phyloP scores from a whole-genome alignment of 2,113 vertebrate species.

The Proteles cristata region DNA sequence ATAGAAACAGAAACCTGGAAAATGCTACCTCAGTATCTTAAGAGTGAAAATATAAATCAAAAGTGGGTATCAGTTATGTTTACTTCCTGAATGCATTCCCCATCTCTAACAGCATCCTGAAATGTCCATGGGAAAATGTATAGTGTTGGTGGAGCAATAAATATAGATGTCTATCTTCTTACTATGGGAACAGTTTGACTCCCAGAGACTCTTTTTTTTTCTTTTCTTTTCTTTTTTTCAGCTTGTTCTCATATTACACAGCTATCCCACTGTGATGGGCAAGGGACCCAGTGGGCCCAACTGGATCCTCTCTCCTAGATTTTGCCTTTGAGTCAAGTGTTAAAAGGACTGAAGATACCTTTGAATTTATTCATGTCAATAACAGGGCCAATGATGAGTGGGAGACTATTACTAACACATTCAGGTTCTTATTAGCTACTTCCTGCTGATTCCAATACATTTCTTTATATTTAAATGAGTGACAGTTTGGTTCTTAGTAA shows the following conservation, averaged over 20 bases:
- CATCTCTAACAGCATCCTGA: background rate
- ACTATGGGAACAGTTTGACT: background rate
- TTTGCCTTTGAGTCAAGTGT: background rate
- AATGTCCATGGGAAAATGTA: background rate
- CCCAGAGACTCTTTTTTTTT: background rate
- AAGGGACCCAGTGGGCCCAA: background rate
- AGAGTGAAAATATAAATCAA: background rate
- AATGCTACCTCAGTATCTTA: background rate
- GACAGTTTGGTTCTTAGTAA: background rate
- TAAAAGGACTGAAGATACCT: background rate
- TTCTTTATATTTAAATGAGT: background rate
- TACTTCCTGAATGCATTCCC: background rate
- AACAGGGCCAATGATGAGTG: background rate
- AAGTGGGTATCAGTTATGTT: background rate
- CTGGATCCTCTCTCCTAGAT: background rate
- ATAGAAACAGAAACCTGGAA: background rate
- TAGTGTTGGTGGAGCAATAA: background rate
- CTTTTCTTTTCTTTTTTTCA: background rate
- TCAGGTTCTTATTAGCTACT: background rate
- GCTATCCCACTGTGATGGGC: background rate
- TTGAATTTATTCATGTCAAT: background rate
- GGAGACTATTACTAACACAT: background rate
- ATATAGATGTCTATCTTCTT: background rate
- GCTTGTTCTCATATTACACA: background rate
- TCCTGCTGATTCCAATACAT: background rate